Percentiles rank a stretch among this genome's conserved stretches.
Conservation (phyloP, 1,140 invertebrate species). For the Papilio polyxenes region DNA sequence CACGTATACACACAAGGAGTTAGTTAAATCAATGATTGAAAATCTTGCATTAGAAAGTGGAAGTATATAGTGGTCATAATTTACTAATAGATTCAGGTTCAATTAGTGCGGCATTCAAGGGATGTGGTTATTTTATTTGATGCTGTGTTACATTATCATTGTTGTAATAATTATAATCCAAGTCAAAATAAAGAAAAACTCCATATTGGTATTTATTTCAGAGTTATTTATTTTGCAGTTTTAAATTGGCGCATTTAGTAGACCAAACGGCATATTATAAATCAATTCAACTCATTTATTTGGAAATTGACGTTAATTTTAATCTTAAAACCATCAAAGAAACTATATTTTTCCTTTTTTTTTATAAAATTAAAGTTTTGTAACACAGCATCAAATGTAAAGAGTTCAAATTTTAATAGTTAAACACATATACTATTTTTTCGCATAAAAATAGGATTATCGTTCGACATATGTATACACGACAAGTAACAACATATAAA, state of each 20-base stretch:
- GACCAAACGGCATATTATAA: background rate
- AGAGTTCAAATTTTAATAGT: background rate
- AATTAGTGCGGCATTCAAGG: conserved; percentile 27
- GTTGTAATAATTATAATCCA: background rate
- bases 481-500: background rate
- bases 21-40: conserved; percentile 19
- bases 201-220: background rate
- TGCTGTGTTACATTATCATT: background rate
- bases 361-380: background rate
- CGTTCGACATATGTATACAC: background rate
- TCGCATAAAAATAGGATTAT: background rate
- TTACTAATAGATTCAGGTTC: conserved; percentile 5
- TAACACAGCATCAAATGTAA: conserved; percentile 28
- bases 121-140: conserved; percentile 30
- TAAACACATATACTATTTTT: background rate
- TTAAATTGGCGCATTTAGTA: background rate
- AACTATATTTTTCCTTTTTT: too few relatives aligned
- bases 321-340: too few relatives aligned
- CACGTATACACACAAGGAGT: conserved; percentile 45
- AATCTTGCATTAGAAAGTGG: conserved; percentile 20
- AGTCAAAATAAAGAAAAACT: background rate
- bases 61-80: background rate
- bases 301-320: too few relatives aligned
- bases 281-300: too few relatives aligned
- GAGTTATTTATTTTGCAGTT: background rate